These are phyloP conservation scores for Heliconius hewitsoni DNA, from an alignment of 1,140 invertebrate genomes.

Conservation along the genomic window DNA sequence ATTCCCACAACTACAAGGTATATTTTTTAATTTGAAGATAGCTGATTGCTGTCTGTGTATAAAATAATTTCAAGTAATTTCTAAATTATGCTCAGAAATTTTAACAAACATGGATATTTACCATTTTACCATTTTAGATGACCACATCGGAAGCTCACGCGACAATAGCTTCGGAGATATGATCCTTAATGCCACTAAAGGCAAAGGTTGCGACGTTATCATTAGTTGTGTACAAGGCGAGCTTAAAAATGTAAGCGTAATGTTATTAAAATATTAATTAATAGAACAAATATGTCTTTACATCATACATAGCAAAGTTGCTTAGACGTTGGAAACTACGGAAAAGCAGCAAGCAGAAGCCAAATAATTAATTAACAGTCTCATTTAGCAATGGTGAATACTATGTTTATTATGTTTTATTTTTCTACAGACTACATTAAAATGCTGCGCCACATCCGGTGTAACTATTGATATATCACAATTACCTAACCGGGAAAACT, in stretches of 20 bases:
- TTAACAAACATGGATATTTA: not conserved
- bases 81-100: too few relatives aligned
- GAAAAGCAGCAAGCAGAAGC: too few relatives aligned
- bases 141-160: conserved; percentile 70
- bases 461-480: conserved; percentile 41
- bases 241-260: conserved; percentile 43
- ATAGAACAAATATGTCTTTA: too few relatives aligned
- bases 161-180: conserved; percentile 66
- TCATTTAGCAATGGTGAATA: too few relatives aligned
- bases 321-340: too few relatives aligned
- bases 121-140: conserved; percentile 40
- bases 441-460: conserved; percentile 41
- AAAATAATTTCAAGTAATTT: too few relatives aligned
- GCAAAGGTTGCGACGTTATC: conserved; percentile 79
- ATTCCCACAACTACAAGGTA: conserved; percentile 54
- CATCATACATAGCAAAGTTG: too few relatives aligned
- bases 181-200: conserved; percentile 55
- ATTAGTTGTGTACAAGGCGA: conserved; percentile 54
- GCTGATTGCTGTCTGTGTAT: too few relatives aligned
- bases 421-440: conserved; percentile 22
- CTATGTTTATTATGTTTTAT: too few relatives aligned
- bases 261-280: not conserved
- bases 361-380: too few relatives aligned
- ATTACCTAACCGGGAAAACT: conserved; percentile 39
- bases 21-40: too few relatives aligned